Percentiles rank a stretch among this genome's conserved stretches.
Conservation (phyloP, 1,140 invertebrate genomes). For the Tetragnatha versicolor region DNA sequence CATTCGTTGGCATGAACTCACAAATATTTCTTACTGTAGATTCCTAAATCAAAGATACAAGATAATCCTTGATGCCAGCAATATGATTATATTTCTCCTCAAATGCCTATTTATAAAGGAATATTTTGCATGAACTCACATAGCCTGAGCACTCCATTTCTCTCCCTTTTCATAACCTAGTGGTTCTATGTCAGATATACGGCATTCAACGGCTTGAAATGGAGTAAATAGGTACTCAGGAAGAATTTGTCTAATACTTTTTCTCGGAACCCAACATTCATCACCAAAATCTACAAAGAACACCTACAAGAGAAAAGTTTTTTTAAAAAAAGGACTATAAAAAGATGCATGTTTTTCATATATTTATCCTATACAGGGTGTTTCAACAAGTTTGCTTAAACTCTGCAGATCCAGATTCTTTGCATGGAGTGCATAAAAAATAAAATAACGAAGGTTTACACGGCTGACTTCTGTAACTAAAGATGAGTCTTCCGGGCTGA, state of each 20-base stretch:
- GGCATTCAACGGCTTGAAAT: slow-evolving; percentile 49
- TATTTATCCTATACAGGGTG: not conserved
- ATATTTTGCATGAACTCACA: slow-evolving; percentile 1
- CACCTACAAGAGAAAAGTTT: slow-evolving; percentile 9
- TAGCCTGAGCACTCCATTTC: slow-evolving; percentile 15
- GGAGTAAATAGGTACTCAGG: slow-evolving; percentile 18
- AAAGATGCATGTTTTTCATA: not conserved
- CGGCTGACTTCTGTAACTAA: no score
- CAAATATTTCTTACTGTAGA: not conserved
- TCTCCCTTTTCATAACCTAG: slow-evolving; percentile 10
- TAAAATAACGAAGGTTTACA: no score
- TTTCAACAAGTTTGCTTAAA: not conserved
- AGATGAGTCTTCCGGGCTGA: no score
- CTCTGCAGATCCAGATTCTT: not conserved
- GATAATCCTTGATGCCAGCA: not conserved
- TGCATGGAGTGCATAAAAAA: not conserved
- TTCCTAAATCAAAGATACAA: not conserved
- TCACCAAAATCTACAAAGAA: slow-evolving; percentile 49
- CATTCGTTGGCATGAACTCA: not conserved
- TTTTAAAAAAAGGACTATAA: not conserved
- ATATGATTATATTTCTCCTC: not conserved
- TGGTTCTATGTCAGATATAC: slow-evolving; percentile 30
- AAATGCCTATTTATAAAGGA: not conserved
- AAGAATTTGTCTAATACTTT: slow-evolving; percentile 19
- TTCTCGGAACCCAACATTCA: slow-evolving; percentile 26